Conservation (phyloP, 2,113 vertebrate species). For the Scatophagus argus region DNA sequence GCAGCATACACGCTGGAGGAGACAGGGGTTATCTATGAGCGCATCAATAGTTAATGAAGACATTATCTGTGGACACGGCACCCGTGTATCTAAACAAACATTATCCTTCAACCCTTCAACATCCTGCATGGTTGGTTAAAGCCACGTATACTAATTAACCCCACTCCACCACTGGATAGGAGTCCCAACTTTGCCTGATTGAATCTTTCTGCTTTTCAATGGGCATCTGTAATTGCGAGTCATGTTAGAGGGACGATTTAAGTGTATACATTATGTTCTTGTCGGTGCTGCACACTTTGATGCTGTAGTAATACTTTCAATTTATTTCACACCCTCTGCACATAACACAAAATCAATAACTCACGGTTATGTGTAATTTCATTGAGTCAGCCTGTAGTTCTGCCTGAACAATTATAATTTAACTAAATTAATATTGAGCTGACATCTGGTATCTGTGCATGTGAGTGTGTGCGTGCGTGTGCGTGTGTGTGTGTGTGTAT, state of each 20-base stretch:
- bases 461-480: neutral
- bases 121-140: slow-evolving; percentile 74
- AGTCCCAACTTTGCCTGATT: slow-evolving; percentile 72
- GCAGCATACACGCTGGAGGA: slow-evolving; percentile 40
- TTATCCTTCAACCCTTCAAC: slow-evolving; percentile 76
- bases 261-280: slow-evolving; percentile 69
- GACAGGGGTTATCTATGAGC: slow-evolving; percentile 47
- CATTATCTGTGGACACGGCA: slow-evolving; percentile 72
- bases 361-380: slow-evolving; percentile 75
- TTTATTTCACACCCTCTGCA: slow-evolving; percentile 81
- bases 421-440: slow-evolving; percentile 75
- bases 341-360: slow-evolving; percentile 79
- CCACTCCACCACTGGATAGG: slow-evolving; percentile 54
- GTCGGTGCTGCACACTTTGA: slow-evolving; percentile 53
- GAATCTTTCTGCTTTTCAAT: slow-evolving; percentile 64
- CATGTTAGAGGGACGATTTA: slow-evolving; percentile 68
- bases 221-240: slow-evolving; percentile 74
- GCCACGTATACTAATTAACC: slow-evolving; percentile 77
- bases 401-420: slow-evolving; percentile 79
- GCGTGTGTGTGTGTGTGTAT: neutral
- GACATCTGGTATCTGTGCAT: slow-evolving; percentile 64
- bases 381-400: slow-evolving; percentile 72
- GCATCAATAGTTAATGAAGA: slow-evolving; percentile 81
- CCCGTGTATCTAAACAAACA: slow-evolving; percentile 77
- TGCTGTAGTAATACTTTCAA: slow-evolving; percentile 65